Conservation (phyloP, 1,140 invertebrate species). For the Choristoneura fumiferana region DNA sequence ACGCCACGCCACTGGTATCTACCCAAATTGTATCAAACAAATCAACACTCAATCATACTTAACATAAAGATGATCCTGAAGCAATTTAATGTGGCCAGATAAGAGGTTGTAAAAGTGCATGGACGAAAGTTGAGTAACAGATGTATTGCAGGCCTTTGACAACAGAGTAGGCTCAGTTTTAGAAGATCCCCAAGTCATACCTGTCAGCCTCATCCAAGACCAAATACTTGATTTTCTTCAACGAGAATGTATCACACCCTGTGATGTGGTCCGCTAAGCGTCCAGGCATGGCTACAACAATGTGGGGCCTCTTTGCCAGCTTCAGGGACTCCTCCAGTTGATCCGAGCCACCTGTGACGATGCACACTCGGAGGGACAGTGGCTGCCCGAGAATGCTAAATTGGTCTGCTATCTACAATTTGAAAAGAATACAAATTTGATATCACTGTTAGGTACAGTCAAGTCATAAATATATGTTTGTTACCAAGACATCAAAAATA, state of each 20-base stretch:
- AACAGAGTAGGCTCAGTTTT: slow-evolving; percentile 4
- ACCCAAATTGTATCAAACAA: no score
- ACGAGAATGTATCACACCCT: slow-evolving; percentile 89
- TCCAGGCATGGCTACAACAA: slow-evolving; percentile 96
- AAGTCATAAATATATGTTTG: no score
- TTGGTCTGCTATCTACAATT: slow-evolving; percentile 90
- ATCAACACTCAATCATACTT: no score
- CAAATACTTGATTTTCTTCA: slow-evolving; percentile 90
- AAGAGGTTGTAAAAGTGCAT: no score
- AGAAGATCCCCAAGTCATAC: slow-evolving; percentile 35
- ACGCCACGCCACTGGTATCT: no score
- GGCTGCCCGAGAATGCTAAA: slow-evolving; percentile 93
- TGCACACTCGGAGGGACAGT: slow-evolving; percentile 88
- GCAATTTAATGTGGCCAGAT: no score
- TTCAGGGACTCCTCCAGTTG: slow-evolving; percentile 94
- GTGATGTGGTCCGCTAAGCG: slow-evolving; percentile 92
- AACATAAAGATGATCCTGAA: no score
- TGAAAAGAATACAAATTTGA: no score
- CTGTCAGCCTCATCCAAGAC: slow-evolving; percentile 97
- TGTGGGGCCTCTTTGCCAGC: slow-evolving; percentile 92
- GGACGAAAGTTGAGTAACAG: no score
- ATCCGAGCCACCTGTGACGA: slow-evolving; percentile 96
- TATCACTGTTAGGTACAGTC: no score
- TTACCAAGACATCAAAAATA: no score
- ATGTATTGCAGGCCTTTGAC: no score